Percentiles rank a stretch among this genome's conserved stretches.
phyloP scores from a whole-genome alignment of 23 tunicate genomes.

The Aplidium turbinatum region DNA sequence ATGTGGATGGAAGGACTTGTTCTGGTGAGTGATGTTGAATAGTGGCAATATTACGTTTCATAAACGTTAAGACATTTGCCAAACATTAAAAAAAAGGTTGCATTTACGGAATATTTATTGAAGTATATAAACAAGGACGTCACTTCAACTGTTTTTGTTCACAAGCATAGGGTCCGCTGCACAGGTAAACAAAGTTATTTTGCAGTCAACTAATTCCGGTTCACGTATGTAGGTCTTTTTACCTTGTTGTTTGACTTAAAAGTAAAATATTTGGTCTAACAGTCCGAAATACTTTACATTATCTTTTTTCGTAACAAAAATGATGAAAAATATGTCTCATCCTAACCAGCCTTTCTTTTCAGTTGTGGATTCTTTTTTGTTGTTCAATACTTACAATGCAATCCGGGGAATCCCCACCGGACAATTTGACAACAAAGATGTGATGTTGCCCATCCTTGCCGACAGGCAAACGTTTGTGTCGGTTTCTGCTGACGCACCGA shows the following conservation, averaged over 20 bases:
- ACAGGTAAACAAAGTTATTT: too few relatives aligned
- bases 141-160: not conserved
- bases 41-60: too few relatives aligned
- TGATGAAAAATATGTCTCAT: too few relatives aligned
- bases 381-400: slow-evolving; percentile 37
- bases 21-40: slow-evolving; percentile 5
- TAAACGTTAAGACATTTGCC: too few relatives aligned
- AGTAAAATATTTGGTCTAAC: too few relatives aligned
- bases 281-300: too few relatives aligned
- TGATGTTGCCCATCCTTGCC: slow-evolving; percentile 50
- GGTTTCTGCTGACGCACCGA: slow-evolving; percentile 57
- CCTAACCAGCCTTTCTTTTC: too few relatives aligned
- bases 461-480: slow-evolving; percentile 41
- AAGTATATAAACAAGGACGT: not conserved
- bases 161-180: too few relatives aligned
- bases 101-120: not conserved
- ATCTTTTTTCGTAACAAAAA: too few relatives aligned
- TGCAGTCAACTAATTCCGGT: too few relatives aligned
- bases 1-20: slow-evolving; percentile 34
- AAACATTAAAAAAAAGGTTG: not conserved
- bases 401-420: slow-evolving; percentile 59
- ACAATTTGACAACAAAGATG: slow-evolving; percentile 31
- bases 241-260: too few relatives aligned
- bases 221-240: too few relatives aligned
- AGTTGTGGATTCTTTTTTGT: slow-evolving; percentile 42